Conservation (phyloP, 1,140 invertebrate species). For the Nasonia vitripennis region DNA sequence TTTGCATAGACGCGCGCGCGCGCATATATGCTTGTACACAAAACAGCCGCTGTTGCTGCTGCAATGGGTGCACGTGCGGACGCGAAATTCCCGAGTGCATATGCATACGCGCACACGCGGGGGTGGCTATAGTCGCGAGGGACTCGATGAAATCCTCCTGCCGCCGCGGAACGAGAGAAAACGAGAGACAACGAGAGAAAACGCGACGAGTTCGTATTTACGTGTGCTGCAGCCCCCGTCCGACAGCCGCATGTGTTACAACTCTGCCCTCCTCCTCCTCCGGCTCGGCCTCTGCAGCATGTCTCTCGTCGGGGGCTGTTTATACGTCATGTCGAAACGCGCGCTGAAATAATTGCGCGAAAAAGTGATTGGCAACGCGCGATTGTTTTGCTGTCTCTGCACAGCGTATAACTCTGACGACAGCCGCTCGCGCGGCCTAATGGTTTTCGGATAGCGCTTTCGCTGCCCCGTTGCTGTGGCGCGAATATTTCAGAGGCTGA, state of each 20-base stretch:
- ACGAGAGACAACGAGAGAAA: not conserved
- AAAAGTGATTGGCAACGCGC: conserved; percentile 72
- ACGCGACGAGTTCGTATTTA: not conserved
- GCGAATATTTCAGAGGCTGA: not conserved
- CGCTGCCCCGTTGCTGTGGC: conserved; percentile 4
- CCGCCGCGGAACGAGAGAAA: not conserved
- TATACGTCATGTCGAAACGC: conserved; percentile 71
- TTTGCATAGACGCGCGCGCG: conserved; percentile 58
- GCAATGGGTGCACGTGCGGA: conserved; percentile 10
- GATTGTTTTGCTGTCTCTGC: not conserved
- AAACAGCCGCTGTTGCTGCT: not conserved
- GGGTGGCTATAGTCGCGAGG: conserved; percentile 23
- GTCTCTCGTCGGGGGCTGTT: conserved; percentile 50
- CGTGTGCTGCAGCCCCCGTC: conserved; percentile 66
- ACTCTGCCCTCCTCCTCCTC: conserved; percentile 48
- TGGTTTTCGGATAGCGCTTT: conserved; percentile 61
- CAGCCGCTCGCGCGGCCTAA: conserved; percentile 49
- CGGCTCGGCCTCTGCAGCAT: no score
- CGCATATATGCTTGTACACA: no score
- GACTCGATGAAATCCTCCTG: conserved; percentile 25
- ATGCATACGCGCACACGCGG: conserved; percentile 27
- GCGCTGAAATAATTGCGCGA: conserved; percentile 70
- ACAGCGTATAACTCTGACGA: not conserved
- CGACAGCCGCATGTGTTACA: conserved; percentile 74
- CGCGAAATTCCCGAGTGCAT: conserved; percentile 50